Evolutionary conservation across 2,113 vertebrate species (phyloP).

Genomic region (Catharus fuscescens): DNA sequence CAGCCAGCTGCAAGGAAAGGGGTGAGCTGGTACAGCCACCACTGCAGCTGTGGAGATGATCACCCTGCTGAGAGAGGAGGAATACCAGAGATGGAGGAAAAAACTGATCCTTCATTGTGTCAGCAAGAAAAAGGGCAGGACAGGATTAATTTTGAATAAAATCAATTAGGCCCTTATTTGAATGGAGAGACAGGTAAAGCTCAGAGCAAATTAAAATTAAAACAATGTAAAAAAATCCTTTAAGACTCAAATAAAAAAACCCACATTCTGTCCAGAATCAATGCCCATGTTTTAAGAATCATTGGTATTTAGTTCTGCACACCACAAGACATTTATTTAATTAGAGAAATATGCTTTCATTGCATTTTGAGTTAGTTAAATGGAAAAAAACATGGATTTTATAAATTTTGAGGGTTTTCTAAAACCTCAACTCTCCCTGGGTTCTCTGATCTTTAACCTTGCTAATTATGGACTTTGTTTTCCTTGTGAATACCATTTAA

Average conservation of each 20-base stretch:
- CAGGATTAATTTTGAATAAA: neutral
- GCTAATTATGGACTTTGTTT: constrained; percentile 47
- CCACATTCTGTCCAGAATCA: neutral
- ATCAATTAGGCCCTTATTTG: neutral
- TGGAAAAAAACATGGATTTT: neutral
- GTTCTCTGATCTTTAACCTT: constrained; percentile 58
- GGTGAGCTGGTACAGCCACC: neutral
- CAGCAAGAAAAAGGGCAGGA: neutral
- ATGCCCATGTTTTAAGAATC: constrained; percentile 14
- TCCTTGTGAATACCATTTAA: constrained; percentile 28
- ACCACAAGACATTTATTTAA: constrained; percentile 51
- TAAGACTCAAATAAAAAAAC: neutral
- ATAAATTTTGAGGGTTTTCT: constrained; percentile 14
- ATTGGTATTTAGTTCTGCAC: constrained; percentile 59
- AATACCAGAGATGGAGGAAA: neutral
- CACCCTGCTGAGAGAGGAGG: neutral
- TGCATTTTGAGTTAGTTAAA: constrained; percentile 49
- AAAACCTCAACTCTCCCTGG: constrained; percentile 31
- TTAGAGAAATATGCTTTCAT: constrained; percentile 56
- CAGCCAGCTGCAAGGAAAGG: neutral
- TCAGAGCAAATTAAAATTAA: neutral
- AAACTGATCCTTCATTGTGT: neutral
- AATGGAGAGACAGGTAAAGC: neutral
- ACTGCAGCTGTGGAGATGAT: neutral
- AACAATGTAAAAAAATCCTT: neutral